Percentiles rank a stretch among this genome's conserved stretches.
These are phyloP conservation scores for Chlorodrepanis virens DNA, from an alignment of 2,113 vertebrate species.

Conservation along the genomic window DNA sequence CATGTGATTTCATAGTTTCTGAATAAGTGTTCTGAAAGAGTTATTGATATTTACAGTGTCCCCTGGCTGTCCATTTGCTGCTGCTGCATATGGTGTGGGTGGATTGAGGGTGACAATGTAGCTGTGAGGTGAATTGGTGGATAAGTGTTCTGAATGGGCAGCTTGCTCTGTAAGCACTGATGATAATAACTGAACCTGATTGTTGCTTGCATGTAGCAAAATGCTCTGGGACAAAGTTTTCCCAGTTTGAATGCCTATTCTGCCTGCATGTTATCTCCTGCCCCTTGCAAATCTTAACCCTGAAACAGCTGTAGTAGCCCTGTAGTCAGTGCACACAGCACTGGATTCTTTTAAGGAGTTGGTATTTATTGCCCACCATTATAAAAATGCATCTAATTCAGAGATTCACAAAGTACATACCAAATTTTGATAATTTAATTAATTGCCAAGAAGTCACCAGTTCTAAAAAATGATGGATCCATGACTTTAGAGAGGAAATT, in stretches of 20 bases:
- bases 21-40: not conserved
- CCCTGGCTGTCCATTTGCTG: not conserved
- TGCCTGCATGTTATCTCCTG: not conserved
- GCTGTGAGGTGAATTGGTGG: not conserved
- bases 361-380: not conserved
- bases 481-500: not conserved
- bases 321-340: not conserved
- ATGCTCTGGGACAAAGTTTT: not conserved
- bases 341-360: not conserved
- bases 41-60: not conserved
- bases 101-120: not conserved
- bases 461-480: not conserved
- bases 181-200: not conserved
- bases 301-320: not conserved
- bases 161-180: not conserved
- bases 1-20: not conserved
- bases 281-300: not conserved
- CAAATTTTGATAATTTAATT: not conserved
- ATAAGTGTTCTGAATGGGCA: not conserved
- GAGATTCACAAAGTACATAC: not conserved
- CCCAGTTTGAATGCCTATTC: not conserved
- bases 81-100: not conserved
- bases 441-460: not conserved
- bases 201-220: not conserved
- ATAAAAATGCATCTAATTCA: not conserved